Conservation (phyloP, 2,888 invertebrate genomes). For the Coelopa pilipes region DNA sequence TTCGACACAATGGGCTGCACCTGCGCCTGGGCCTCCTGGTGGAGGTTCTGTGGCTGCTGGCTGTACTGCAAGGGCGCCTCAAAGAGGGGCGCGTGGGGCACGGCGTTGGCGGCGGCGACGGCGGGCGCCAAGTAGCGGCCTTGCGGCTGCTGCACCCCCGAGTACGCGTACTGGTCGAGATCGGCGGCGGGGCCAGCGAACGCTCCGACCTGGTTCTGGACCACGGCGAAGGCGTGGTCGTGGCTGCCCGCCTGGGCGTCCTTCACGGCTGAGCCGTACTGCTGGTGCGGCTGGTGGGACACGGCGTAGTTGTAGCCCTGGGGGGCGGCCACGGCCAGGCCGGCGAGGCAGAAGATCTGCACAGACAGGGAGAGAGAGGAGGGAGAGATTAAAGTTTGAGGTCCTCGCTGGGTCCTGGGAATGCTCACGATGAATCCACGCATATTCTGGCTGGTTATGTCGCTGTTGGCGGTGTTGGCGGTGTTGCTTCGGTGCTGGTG, state of each 20-base stretch:
- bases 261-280: constrained; percentile 21
- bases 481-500: constrained; percentile 28
- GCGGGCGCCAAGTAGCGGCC: constrained; percentile 38
- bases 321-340: constrained; percentile 43
- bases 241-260: constrained; percentile 17
- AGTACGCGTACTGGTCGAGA: neutral
- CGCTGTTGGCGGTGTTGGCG: constrained; percentile 27
- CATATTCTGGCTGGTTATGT: constrained; percentile 47
- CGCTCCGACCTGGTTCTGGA: neutral
- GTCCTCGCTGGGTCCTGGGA: neutral
- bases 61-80: constrained; percentile 6
- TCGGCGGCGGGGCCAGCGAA: neutral
- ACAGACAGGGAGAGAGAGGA: neutral
- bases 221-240: neutral
- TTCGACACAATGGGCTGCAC: constrained; percentile 41
- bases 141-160: neutral
- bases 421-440: constrained; percentile 49
- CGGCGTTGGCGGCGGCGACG: constrained; percentile 8
- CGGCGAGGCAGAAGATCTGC: constrained; percentile 45
- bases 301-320: constrained; percentile 46
- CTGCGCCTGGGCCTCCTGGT: constrained; percentile 15
- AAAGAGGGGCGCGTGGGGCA: constrained; percentile 14
- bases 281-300: constrained; percentile 30
- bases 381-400: neutral
- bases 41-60: constrained; percentile 32